Base-by-base conservation (phyloP, 2,113 vertebrate genomes). In the Psittacula cyanocephala region DNA sequence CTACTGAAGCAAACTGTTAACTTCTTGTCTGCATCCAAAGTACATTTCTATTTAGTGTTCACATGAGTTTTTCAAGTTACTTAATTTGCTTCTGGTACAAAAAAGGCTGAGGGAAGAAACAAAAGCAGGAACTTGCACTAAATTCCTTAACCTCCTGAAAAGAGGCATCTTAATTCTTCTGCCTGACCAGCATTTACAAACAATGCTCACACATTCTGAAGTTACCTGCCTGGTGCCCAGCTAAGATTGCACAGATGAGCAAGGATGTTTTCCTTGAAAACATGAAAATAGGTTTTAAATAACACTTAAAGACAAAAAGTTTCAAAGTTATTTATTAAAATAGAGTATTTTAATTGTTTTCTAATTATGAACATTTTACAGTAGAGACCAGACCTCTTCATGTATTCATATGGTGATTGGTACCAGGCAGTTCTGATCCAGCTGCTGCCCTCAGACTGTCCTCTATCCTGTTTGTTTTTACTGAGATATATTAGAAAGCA, bases 401-500 rank as follows among this genome's bases (percentile, higher is more conserved):
- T 47, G 10, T 85, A 77, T 88, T 76, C 20, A 18, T 63, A 13
- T 24, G 43, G 37, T 64, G 18, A 75, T 23, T 41, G 35, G 17
- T 82, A 64, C 23, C 22, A 68, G 59, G 77, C 63, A 59, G 37
- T 35, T 86, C 79, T 94, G 63, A 70, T 63, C 49, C 53, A 39
- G 31, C 79, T 85, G 35, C 35, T 81, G 47, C 49, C 41, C 67
- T 50, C 52, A 75, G 44, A 16, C 68, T 91, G 62, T 78, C 35
- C 57, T 79, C 50, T 70, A 87, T 50, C 49, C 75, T 70, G 41
- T 53, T 81, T 55, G 44, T 86, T 86, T 95, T 84, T 93, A 65
- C n/a, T 91, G 46, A 80, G 71, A 76, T 90, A 89, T 60, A 63
- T 89, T 52, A 47, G 76, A 96, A 74, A 93, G 65, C 29, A 85